phyloP scores from a whole-genome alignment of 2,888 invertebrate species.

The Odontothrips loti region DNA sequence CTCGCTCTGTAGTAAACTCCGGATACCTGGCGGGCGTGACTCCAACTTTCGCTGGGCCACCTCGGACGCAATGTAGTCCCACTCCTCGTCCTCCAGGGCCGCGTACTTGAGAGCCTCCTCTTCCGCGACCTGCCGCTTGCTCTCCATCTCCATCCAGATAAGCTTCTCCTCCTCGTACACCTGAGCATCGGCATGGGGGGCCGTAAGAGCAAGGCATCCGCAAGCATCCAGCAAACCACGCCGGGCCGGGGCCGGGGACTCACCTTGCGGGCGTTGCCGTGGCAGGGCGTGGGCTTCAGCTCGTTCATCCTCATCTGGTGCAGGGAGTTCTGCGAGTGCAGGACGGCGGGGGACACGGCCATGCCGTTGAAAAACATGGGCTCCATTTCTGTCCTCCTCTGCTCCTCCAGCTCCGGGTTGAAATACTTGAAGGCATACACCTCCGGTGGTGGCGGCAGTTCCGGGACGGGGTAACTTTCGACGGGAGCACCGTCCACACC shows the following conservation, averaged over 20 bases:
- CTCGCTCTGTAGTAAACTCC: neutral
- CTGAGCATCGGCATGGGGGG: neutral
- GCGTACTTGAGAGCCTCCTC: neutral
- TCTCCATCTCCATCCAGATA: neutral
- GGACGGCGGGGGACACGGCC: neutral
- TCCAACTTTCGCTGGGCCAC: neutral
- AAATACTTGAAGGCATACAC: neutral
- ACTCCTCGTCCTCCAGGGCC: neutral
- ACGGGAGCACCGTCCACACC: neutral
- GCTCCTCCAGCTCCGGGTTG: neutral
- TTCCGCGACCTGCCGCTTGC: neutral
- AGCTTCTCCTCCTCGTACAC: neutral
- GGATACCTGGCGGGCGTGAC: neutral
- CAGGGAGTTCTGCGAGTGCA: neutral
- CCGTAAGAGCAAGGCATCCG: neutral
- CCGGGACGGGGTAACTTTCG: neutral
- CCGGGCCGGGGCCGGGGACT: neutral
- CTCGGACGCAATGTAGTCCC: neutral
- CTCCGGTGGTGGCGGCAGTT: neutral
- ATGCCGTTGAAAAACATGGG: conserved; percentile 17
- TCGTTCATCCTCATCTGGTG: neutral
- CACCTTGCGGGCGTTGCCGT: neutral
- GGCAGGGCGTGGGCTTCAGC: neutral
- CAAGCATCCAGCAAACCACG: neutral
- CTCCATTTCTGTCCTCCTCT: neutral